phyloP scores from a whole-genome alignment of 2,888 invertebrate species.

The Andrena flavipes region DNA sequence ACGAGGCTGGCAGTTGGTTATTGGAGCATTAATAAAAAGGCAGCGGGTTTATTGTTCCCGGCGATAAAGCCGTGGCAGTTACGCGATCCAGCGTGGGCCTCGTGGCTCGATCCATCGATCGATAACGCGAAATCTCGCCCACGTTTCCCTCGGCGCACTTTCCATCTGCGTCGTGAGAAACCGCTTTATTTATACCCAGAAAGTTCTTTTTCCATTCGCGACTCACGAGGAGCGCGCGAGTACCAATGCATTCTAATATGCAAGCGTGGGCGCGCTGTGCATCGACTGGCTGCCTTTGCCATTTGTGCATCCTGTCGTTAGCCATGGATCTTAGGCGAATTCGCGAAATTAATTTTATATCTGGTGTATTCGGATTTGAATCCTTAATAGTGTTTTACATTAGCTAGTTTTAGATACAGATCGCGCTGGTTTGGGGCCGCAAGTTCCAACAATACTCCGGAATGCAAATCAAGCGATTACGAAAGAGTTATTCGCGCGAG shows the following conservation, averaged over 20 bases:
- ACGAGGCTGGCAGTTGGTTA: slow-evolving; percentile 21
- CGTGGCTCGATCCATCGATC: slow-evolving; percentile 44
- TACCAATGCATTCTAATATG: slow-evolving; percentile 31
- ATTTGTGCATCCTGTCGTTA: slow-evolving; percentile 19
- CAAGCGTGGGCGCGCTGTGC: slow-evolving; percentile 31
- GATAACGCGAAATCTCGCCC: slow-evolving; percentile 59
- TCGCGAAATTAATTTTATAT: neutral
- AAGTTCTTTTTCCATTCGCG: slow-evolving; percentile 43
- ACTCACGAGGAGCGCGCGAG: slow-evolving; percentile 23
- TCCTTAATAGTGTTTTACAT: neutral
- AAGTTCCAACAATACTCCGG: neutral
- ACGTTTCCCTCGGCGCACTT: slow-evolving; percentile 50
- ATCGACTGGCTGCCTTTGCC: slow-evolving; percentile 4
- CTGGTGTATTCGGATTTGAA: neutral
- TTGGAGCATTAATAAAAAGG: slow-evolving; percentile 49
- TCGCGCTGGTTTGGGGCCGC: neutral
- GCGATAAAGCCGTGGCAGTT: slow-evolving; percentile 38
- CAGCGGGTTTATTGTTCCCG: slow-evolving; percentile 38
- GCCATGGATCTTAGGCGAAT: neutral
- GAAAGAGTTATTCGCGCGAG: slow-evolving; percentile 36
- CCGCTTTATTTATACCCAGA: slow-evolving; percentile 56
- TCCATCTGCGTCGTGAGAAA: slow-evolving; percentile 56
- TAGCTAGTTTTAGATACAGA: neutral
- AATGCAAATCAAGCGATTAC: slow-evolving; percentile 29
- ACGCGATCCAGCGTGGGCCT: slow-evolving; percentile 42